A percentile compares a stretch with the other conserved stretches of the same genome.
Evolutionary conservation across 53 echinoderm and acorn worm genomes (phyloP).

Genomic region (Echinarachnius parma): DNA sequence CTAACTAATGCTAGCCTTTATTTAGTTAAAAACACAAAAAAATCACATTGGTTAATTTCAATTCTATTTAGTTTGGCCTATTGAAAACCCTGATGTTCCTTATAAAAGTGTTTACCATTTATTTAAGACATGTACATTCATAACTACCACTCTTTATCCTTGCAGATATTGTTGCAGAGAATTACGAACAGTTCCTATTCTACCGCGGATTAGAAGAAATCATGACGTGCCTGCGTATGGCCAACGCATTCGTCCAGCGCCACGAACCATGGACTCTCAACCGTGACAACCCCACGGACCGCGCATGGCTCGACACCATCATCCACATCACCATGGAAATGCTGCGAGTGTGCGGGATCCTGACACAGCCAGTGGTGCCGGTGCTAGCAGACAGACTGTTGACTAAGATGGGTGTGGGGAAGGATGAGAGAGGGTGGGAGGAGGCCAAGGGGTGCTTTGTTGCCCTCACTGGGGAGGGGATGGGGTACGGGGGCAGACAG

Average conservation of each 20-base stretch:
- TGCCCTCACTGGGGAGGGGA: slow-evolving; percentile 10
- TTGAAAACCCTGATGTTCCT: no score
- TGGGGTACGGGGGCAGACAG: slow-evolving; percentile 25
- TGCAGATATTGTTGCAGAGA: slow-evolving; percentile 66
- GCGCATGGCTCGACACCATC: slow-evolving; percentile 71
- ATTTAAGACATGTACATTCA: no score
- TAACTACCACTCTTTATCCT: no score
- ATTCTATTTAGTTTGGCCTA: no score
- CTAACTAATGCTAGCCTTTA: no score
- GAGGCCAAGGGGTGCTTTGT: slow-evolving; percentile 55
- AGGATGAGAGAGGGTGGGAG: slow-evolving; percentile 45
- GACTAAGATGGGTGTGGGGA: slow-evolving; percentile 63
- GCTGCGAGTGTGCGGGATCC: slow-evolving; percentile 84
- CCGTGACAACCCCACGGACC: slow-evolving; percentile 42
- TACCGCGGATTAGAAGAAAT: slow-evolving; percentile 74
- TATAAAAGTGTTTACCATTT: no score
- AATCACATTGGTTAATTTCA: no score
- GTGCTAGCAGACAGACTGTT: slow-evolving; percentile 63
- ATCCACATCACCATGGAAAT: slow-evolving; percentile 93
- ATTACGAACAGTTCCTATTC: slow-evolving; percentile 67
- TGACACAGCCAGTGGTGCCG: slow-evolving; percentile 81
- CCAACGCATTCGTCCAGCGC: slow-evolving; percentile 77
- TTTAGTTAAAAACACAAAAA: no score
- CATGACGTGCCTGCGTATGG: slow-evolving; percentile 70
- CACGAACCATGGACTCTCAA: slow-evolving; percentile 98